Conservation (phyloP, 2,113 vertebrate genomes). For the Chroicocephalus ridibundus region DNA sequence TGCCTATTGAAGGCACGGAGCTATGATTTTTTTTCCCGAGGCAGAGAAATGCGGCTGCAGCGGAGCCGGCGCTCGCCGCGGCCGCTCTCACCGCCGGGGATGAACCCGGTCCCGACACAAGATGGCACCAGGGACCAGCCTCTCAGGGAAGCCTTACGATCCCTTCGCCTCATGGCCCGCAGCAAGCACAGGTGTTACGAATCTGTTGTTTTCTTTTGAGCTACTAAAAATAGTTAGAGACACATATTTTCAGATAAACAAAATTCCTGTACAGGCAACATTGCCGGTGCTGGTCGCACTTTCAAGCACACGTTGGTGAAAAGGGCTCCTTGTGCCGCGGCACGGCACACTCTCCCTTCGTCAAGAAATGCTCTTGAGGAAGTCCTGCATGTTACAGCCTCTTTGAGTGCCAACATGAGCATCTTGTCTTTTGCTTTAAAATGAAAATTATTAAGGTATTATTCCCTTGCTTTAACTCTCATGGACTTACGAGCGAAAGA, state of each 20-base stretch:
- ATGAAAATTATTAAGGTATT: background rate
- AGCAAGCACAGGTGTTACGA: background rate
- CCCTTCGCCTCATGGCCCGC: background rate
- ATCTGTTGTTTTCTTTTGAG: background rate
- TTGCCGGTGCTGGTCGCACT: accelerated
- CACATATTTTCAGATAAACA: background rate
- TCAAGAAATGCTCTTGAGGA: background rate
- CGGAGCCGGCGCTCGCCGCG: accelerated
- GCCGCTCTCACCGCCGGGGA: background rate
- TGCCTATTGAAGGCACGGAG: background rate
- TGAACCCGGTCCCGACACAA: conserved; percentile 45
- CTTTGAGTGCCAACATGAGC: background rate
- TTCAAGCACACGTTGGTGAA: background rate
- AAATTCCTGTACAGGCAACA: background rate
- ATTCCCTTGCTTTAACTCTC: background rate
- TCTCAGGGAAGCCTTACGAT: conserved; percentile 24
- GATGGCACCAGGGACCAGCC: conserved; percentile 70
- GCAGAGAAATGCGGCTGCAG: background rate
- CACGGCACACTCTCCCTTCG: accelerated
- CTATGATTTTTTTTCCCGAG: too few relatives aligned
- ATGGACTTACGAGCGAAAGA: background rate
- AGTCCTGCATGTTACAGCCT: background rate
- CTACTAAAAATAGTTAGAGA: background rate
- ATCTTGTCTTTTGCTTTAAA: background rate
- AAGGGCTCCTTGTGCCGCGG: background rate